Base-by-base conservation (phyloP, 53 echinoderm and acorn worm genomes). In the Antedon mediterranea region DNA sequence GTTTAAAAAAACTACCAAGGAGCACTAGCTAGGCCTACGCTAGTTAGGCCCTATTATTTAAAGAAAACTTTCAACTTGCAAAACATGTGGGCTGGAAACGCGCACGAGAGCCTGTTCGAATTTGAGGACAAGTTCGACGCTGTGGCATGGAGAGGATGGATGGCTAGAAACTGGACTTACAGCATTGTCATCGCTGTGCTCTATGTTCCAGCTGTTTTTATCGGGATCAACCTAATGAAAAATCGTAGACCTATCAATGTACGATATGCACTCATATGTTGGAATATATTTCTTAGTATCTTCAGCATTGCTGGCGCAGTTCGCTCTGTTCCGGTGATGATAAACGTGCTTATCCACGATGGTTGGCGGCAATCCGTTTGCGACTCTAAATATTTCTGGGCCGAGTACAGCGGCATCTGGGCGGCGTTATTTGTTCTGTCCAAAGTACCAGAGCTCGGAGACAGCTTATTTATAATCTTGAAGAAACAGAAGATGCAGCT, bases 401-500 rank as follows among this genome's bases (percentile, higher is more conserved):
- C 73, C 13, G 82, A 85, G 34, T 91, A 83, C 76, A 37, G 88
- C 29, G 85, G 82, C 29, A 78, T 91, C 31, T 91, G 91, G 91
- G 85, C 88, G 4, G 31, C 87, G 15, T 73, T 89, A 43, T 97
- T 97, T 78, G 80, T 84, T 70, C 79, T 92, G 13, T 93, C 92
- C 73, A 97, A 97, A 73, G 82, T 92, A 3, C 89, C 92, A 0
- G 97, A 97, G 79, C 84, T 97, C 6, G 97, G 92, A 0, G 97
- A 97, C 42, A 97, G 92, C 18, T 0, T 92, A 33, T 97, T 97
- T 77, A 86, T 97, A 30, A 90, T 97, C 30, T 80, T 87, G 26
- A 89, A 92, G 11, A 97, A 97, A 78, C 92, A 97, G 85, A 92
- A 89, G 77, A 42, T 97, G 73, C 89, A 92, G 72, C 84, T 92